Percentiles rank a stretch among this genome's conserved stretches.
Conservation (phyloP, 2,888 invertebrate genomes). For the Sepioteuthis lessoniana region DNA sequence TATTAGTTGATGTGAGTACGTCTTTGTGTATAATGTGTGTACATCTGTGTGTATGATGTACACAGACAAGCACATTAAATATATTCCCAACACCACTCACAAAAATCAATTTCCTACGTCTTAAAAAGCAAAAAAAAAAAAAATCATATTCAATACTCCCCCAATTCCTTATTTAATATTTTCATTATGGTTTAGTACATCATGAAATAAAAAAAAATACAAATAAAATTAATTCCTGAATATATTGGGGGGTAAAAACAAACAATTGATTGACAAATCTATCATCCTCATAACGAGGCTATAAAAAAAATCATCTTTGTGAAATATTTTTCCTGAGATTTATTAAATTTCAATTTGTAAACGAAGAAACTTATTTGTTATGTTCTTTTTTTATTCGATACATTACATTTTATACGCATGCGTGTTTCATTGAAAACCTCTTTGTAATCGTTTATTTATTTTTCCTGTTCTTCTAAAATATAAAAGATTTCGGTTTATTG, state of each 20-base stretch:
- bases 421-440: too few relatives aligned
- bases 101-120: background rate
- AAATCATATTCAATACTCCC: background rate
- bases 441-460: too few relatives aligned
- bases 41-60: background rate
- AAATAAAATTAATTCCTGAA: background rate
- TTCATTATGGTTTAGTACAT: slow-evolving; percentile 18
- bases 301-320: slow-evolving; percentile 25
- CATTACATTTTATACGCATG: too few relatives aligned
- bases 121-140: background rate
- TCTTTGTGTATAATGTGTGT: background rate
- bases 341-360: slow-evolving; percentile 33
- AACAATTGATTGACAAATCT: background rate
- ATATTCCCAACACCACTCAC: background rate
- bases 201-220: background rate
- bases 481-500: too few relatives aligned
- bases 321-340: slow-evolving; percentile 23
- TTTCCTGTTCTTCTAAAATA: too few relatives aligned
- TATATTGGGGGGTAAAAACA: background rate
- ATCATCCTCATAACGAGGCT: background rate
- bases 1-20: background rate
- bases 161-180: slow-evolving; percentile 1
- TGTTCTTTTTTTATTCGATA: background rate
- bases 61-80: background rate
- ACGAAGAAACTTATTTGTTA: background rate